These are phyloP conservation scores for Sipha flava DNA, from an alignment of 1,140 invertebrate genomes.

Conservation along the genomic window DNA sequence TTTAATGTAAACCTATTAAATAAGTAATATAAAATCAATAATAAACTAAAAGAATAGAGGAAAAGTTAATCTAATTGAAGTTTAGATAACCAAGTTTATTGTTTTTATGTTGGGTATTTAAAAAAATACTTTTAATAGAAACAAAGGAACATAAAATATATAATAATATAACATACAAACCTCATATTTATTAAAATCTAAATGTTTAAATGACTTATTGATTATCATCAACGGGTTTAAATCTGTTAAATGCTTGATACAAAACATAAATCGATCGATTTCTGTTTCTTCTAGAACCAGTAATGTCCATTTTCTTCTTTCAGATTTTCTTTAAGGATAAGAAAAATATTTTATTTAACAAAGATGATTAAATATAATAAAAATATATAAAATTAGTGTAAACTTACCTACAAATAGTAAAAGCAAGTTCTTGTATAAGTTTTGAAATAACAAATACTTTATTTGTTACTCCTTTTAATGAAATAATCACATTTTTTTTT, in stretches of 20 bases:
- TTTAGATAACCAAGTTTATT: too few species aligned
- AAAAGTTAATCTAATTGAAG: too few species aligned
- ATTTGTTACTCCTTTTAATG: conserved; percentile 67
- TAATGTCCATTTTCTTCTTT: conserved; percentile 29
- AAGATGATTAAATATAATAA: neutral
- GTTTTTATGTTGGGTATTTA: too few species aligned
- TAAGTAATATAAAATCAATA: too few species aligned
- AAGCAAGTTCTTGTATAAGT: conserved; percentile 67
- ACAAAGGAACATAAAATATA: neutral
- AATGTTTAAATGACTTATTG: neutral
- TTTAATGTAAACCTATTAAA: too few species aligned
- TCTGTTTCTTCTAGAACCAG: conserved; percentile 26
- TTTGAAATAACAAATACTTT: conserved; percentile 84
- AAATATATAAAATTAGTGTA: neutral
- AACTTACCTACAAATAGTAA: conserved; percentile 47
- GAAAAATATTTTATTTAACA: neutral
- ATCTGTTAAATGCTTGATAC: neutral
- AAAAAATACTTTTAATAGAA: neutral
- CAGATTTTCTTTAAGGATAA: neutral
- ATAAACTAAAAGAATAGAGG: too few species aligned
- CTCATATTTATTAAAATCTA: conserved; percentile 1
- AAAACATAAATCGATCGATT: conserved; percentile 6
- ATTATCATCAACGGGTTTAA: neutral
- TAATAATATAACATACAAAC: neutral
- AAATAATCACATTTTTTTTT: conserved; percentile 73